Percentiles rank a stretch among this genome's conserved stretches.
Evolutionary conservation across 2,113 vertebrate genomes (phyloP).

Genomic region (Cricetomys ansorgei): DNA sequence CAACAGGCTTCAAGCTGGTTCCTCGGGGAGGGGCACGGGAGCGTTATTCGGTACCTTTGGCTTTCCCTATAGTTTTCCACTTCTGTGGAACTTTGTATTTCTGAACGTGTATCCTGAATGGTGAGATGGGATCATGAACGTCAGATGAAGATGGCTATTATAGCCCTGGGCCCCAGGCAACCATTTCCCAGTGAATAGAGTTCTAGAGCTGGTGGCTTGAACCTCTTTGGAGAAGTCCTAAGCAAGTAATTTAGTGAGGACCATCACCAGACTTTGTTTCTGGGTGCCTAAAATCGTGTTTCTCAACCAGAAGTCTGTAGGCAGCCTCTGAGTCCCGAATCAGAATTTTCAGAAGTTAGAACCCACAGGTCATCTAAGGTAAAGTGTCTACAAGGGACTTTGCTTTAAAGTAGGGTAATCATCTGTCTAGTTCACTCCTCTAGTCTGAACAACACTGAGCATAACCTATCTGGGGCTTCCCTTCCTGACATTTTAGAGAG

Average conservation of each 20-base stretch:
- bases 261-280: background rate
- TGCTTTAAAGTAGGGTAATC: background rate
- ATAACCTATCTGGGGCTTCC: background rate
- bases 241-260: background rate
- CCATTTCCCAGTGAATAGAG: background rate
- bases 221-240: too few species aligned
- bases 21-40: rapidly evolving
- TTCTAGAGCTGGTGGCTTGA: rapidly evolving
- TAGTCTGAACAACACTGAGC: background rate
- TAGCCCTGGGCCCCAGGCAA: background rate
- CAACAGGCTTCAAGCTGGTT: too few species aligned
- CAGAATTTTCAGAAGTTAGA: background rate
- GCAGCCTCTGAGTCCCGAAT: background rate
- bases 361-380: background rate
- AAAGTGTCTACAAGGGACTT: background rate
- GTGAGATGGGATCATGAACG: background rate
- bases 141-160: background rate
- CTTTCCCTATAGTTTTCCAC: background rate
- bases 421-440: background rate
- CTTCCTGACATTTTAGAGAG: background rate
- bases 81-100: background rate
- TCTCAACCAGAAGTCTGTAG: background rate
- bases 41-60: too few species aligned
- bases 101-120: background rate
- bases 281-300: background rate